Evolutionary conservation across 37 sponge, comb jelly and placozoan species (phyloP).

Genomic region (Eunapius fragilis): DNA sequence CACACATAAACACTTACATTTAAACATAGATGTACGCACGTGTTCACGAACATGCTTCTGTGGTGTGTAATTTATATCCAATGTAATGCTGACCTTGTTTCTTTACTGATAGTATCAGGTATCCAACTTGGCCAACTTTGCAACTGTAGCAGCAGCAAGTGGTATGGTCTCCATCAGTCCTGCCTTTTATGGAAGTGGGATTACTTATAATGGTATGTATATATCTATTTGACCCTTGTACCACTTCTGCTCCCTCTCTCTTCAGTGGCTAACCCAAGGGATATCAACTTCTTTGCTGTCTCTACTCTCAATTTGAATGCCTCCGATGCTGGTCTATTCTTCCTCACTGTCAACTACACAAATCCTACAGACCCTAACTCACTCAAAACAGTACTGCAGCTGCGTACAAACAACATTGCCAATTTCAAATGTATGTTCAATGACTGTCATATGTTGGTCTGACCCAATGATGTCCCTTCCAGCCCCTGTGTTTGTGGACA

Average conservation of each 20-base stretch:
- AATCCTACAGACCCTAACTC: background rate
- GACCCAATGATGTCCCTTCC: background rate
- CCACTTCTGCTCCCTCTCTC: background rate
- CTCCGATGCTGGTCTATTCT: background rate
- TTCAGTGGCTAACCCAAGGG: background rate
- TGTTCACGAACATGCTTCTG: no score
- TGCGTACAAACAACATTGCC: background rate
- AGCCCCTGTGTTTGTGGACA: background rate
- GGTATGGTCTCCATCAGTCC: no score
- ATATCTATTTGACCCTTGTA: no score
- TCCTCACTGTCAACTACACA: background rate
- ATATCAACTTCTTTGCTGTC: background rate
- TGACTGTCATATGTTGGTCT: background rate
- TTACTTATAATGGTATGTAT: no score
- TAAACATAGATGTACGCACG: no score
- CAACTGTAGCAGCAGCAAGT: no score
- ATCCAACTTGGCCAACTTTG: no score
- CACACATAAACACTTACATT: no score
- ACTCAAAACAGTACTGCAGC: background rate
- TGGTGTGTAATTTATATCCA: no score
- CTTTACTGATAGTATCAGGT: no score
- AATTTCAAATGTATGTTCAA: background rate
- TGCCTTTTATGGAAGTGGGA: no score
- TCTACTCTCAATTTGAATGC: background rate
- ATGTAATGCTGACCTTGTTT: no score